Conservation (phyloP, 2,113 vertebrate species). For the Corydoras sp. region DNA sequence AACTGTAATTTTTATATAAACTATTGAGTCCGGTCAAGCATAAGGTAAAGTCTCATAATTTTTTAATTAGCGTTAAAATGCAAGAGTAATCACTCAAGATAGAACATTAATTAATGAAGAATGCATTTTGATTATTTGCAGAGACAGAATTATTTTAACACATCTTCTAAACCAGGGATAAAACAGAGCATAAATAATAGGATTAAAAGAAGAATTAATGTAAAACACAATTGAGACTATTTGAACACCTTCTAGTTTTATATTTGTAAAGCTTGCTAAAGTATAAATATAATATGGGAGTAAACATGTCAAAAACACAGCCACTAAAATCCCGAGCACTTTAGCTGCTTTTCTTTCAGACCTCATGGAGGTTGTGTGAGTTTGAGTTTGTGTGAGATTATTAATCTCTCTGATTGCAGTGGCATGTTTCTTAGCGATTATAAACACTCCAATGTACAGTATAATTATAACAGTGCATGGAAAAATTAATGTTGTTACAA, state of each 20-base stretch:
- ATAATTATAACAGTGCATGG: slow-evolving; percentile 32
- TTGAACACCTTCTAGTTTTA: background rate
- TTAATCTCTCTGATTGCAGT: slow-evolving; percentile 42
- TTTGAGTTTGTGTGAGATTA: background rate
- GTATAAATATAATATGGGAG: too few relatives aligned
- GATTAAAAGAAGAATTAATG: slow-evolving; percentile 41
- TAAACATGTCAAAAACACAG: too few relatives aligned
- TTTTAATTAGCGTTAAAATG: too few relatives aligned
- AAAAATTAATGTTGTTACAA: slow-evolving; percentile 39
- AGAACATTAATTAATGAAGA: slow-evolving; percentile 26
- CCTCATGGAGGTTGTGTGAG: slow-evolving; percentile 4
- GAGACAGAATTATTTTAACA: too few relatives aligned
- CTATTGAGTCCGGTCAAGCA: too few relatives aligned
- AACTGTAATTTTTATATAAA: too few relatives aligned
- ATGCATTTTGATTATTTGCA: background rate
- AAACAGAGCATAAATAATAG: slow-evolving; percentile 40
- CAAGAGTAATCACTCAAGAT: background rate
- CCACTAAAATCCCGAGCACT: too few relatives aligned
- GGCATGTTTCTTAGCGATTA: slow-evolving; percentile 39
- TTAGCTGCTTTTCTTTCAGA: background rate
- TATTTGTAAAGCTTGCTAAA: background rate
- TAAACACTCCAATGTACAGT: slow-evolving; percentile 21
- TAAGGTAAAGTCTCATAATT: too few relatives aligned
- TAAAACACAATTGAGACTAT: background rate
- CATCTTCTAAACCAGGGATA: slow-evolving; percentile 9